phyloP scores from a whole-genome alignment of 2,113 vertebrate genomes.

The Osmerus mordax region DNA sequence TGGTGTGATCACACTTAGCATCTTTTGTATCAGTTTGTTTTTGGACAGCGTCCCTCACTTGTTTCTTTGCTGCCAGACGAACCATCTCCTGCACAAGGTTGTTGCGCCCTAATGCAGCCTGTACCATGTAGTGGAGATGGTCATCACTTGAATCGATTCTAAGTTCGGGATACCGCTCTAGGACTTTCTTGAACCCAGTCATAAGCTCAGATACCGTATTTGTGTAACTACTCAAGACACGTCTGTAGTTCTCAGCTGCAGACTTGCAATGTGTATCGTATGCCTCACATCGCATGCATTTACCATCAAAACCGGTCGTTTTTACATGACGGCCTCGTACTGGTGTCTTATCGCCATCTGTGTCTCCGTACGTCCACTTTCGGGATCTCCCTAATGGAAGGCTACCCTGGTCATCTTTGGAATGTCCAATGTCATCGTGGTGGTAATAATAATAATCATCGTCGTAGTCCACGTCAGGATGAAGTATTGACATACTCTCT shows the following conservation, averaged over 20 bases:
- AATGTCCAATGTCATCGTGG: background rate
- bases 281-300: background rate
- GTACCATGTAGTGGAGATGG: too few relatives aligned
- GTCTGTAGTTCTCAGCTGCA: too few relatives aligned
- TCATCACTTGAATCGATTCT: background rate
- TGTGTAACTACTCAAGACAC: too few relatives aligned
- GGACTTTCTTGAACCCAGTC: background rate
- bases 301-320: background rate
- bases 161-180: background rate
- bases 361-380: too few relatives aligned
- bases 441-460: background rate
- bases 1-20: too few relatives aligned
- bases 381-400: background rate
- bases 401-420: background rate
- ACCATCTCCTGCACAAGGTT: slow-evolving; percentile 10
- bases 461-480: background rate
- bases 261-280: too few relatives aligned
- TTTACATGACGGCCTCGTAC: background rate
- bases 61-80: slow-evolving; percentile 7
- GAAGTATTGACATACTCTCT: background rate
- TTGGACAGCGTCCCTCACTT: background rate
- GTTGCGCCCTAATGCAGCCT: too few relatives aligned
- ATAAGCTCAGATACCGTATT: background rate
- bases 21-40: too few relatives aligned
- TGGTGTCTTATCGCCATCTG: background rate